Evolutionary conservation across 2,113 vertebrate genomes (phyloP).

Genomic region (Xiphophorus maculatus): DNA sequence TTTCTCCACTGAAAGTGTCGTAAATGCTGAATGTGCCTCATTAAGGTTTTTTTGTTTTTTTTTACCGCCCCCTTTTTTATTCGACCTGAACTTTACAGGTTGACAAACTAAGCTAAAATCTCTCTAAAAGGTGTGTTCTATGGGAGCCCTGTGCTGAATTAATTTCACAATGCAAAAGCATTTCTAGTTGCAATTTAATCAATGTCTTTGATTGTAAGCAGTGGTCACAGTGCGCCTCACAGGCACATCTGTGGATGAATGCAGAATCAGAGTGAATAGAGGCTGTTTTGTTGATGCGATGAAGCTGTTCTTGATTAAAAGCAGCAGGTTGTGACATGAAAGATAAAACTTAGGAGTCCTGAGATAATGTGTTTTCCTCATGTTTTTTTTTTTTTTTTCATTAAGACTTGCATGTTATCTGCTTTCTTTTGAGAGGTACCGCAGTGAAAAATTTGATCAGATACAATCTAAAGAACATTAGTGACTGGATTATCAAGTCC

Average conservation of each 20-base stretch:
- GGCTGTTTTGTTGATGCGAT: constrained; percentile 7
- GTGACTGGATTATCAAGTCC: background rate
- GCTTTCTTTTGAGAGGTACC: background rate
- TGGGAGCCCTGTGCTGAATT: background rate
- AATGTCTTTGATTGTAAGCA: constrained; percentile 4
- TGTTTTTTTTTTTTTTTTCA: background rate
- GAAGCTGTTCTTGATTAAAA: constrained; percentile 7
- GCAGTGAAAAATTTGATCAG: background rate
- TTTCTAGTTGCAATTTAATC: background rate
- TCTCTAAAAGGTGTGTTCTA: background rate
- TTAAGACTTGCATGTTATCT: background rate
- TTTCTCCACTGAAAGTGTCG: background rate
- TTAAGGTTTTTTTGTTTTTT: background rate
- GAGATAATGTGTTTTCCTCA: background rate
- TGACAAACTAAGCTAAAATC: background rate
- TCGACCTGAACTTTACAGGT: background rate
- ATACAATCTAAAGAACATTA: background rate
- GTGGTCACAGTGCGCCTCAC: background rate
- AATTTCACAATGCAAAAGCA: background rate
- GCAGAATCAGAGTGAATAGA: constrained; percentile 6
- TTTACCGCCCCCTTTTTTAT: background rate
- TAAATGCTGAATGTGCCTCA: background rate
- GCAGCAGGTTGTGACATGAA: background rate
- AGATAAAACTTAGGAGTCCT: background rate
- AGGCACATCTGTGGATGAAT: background rate